phyloP scores from a whole-genome alignment of 2,113 vertebrate species.

The Callipepla californica region DNA sequence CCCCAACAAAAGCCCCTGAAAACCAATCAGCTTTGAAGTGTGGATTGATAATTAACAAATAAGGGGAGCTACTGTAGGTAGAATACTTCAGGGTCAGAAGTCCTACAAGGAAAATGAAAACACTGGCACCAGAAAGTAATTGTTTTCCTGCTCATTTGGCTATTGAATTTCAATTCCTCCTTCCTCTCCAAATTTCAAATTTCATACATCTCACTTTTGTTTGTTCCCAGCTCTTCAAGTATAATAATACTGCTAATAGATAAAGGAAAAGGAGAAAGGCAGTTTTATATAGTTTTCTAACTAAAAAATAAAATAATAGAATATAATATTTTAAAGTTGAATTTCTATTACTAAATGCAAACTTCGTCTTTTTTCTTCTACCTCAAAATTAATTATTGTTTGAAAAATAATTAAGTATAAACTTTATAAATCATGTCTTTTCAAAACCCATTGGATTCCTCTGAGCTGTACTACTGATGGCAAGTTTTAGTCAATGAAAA shows the following conservation, averaged over 20 bases:
- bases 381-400: background rate
- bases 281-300: background rate
- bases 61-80: conserved; percentile 54
- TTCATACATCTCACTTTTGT: background rate
- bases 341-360: background rate
- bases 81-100: conserved; percentile 67
- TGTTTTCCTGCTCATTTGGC: conserved; percentile 60
- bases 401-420: background rate
- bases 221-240: background rate
- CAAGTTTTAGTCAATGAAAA: background rate
- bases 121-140: conserved; percentile 48
- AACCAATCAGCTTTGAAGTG: conserved; percentile 58
- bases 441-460: background rate
- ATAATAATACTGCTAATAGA: background rate
- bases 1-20: conserved; percentile 61
- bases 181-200: background rate
- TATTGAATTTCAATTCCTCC: conserved; percentile 26
- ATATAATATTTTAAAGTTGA: background rate
- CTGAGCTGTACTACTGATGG: background rate
- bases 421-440: background rate
- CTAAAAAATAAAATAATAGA: background rate
- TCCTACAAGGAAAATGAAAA: conserved; percentile 59
- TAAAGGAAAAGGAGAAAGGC: background rate
- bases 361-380: background rate
- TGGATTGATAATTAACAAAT: conserved; percentile 68